Evolutionary conservation across 2,888 invertebrate species (phyloP).

Genomic region (Tetrapedia diversipes): DNA sequence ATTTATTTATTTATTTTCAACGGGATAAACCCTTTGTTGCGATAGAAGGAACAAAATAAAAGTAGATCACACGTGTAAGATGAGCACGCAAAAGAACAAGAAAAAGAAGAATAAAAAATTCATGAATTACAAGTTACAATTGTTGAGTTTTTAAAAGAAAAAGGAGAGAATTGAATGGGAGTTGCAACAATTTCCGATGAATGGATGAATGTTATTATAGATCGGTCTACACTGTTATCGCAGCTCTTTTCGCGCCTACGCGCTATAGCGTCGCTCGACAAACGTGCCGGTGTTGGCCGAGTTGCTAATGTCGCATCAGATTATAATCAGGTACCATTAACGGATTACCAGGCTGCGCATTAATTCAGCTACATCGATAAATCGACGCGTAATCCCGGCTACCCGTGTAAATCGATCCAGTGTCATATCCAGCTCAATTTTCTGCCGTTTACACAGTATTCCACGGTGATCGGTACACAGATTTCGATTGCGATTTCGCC

Average conservation of each 20-base stretch:
- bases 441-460: slow-evolving; percentile 25
- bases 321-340: slow-evolving; percentile 44
- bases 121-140: too few relatives aligned
- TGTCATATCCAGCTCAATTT: slow-evolving; percentile 16
- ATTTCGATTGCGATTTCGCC: slow-evolving; percentile 2
- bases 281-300: neutral
- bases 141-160: too few relatives aligned
- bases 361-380: slow-evolving; percentile 41
- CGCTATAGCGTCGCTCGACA: neutral
- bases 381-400: slow-evolving; percentile 45
- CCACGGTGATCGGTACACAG: neutral
- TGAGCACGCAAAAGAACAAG: too few relatives aligned
- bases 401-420: slow-evolving; percentile 18
- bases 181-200: too few relatives aligned
- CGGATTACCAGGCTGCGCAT: slow-evolving; percentile 40
- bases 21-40: too few relatives aligned
- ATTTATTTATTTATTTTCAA: too few relatives aligned
- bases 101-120: too few relatives aligned
- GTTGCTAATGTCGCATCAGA: slow-evolving; percentile 29
- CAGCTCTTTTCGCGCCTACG: neutral
- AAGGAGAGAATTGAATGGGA: too few relatives aligned
- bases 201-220: neutral
- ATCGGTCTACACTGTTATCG: neutral
- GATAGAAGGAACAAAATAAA: too few relatives aligned
- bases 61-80: too few relatives aligned